phyloP scores from a whole-genome alignment of 2,797 vertebrate species.

The Micropoecilia bifurca region DNA sequence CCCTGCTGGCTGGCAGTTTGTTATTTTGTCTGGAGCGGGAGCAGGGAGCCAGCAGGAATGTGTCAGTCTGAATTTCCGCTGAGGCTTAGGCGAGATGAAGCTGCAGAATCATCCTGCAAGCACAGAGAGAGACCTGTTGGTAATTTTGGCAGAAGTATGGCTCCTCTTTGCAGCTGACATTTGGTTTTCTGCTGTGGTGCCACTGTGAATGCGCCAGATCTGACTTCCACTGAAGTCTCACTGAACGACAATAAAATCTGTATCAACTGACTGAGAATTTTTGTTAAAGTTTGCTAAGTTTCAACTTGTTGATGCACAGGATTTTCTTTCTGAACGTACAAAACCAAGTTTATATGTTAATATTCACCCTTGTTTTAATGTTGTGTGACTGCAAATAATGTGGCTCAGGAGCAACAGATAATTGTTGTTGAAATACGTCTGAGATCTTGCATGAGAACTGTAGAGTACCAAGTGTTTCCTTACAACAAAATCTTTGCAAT shows the following conservation, averaged over 20 bases:
- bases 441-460: conserved; percentile 8
- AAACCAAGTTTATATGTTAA: conserved; percentile 11
- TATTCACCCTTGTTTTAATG: background rate
- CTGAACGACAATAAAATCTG: conserved; percentile 54
- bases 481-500: conserved; percentile 1
- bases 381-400: background rate
- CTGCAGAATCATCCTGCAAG: conserved; percentile 40
- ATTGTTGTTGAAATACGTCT: conserved; percentile 13
- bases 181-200: conserved; percentile 28
- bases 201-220: conserved; percentile 33
- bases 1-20: conserved; percentile 48
- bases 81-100: conserved; percentile 49
- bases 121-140: conserved; percentile 47
- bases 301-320: conserved; percentile 1
- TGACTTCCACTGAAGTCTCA: conserved; percentile 43
- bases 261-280: conserved; percentile 27
- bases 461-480: conserved; percentile 6
- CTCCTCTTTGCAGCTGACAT: conserved; percentile 40
- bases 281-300: conserved; percentile 11
- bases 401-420: background rate
- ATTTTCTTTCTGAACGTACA: background rate
- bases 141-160: conserved; percentile 30
- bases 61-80: conserved; percentile 50
- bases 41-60: conserved; percentile 55
- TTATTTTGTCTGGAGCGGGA: conserved; percentile 54